Evolutionary conservation across 2,888 invertebrate genomes (phyloP), one percentile per base, ranked within the genome.

Genomic region (Pollenia angustigena): DNA sequence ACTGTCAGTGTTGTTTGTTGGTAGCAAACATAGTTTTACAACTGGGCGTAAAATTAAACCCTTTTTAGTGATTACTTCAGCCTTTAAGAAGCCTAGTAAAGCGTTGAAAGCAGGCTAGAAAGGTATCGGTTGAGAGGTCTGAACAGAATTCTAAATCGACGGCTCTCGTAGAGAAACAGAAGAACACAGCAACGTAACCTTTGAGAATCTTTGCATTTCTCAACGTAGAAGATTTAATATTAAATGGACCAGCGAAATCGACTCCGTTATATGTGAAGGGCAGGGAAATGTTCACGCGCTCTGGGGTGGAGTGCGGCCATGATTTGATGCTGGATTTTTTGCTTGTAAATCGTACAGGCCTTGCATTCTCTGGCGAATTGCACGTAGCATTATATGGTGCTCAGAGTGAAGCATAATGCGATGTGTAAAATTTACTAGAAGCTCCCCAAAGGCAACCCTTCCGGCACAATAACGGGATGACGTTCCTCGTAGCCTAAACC

Each of bases 71-170:
- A 16, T 42, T 10, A 71, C 16, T 54, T 71, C 71, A 8, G 56
- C 71, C n/a, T n/a, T n/a, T n/a, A n/a, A n/a, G n/a, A 14, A 71
- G 75, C 0, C 82, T 80, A 11, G 58, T 54, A 54, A 84, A 81
- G 46, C 81, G 42, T 0, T 69, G 11, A n/a, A 87, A 85, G 1
- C 79, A 58, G 8, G 84, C 88, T 8, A 74, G 48, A 23, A 82
- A 85, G 8, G 71, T n/a, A n/a, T n/a, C 68, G 12, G 82, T 71
- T 1, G 87, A 75, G 11, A 85, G 62, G 4, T 87, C 87, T 0
- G 85, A 69, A 46, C 71, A 66, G 3, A 50, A 56, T 16, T 85
- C 87, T 10, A 87, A 52, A 48, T 87, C 84, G 4, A 85, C 72
- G 8, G 83, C 78, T 14, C 72, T 84, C 0, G 81, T 83, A 1